Evolutionary conservation across 2,113 vertebrate species (phyloP), one percentile per base, ranked within the genome.

Genomic region (Fregata magnificens): DNA sequence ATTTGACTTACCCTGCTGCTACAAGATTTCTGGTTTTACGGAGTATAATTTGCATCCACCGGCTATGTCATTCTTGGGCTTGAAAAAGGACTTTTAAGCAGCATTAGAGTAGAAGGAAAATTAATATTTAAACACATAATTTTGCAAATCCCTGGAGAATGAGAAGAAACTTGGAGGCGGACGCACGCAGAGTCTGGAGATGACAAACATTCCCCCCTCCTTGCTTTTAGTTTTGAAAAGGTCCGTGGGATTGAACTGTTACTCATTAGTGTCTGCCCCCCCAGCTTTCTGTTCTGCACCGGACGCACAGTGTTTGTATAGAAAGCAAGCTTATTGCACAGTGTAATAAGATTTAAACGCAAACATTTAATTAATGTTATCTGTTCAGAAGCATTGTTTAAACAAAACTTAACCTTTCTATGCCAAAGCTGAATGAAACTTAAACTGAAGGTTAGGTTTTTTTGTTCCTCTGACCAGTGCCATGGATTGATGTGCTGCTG

Each of bases 401-500:
- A 94, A 96, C 66, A 82, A 18, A 80, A 72, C 26, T 82, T 87
- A 96, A 88, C 87, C 71, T 96, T 90, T 87, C 66, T 88, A 26
- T 96, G 74, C 82, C 89, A 88, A 93, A 90, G 70, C 74, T 73
- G 82, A 73, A 71, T 32, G 63, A 50, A 90, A 50, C 58, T 88
- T 82, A 78, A 80, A 81, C 17, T 44, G 45, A 83, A 90, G 55
- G 45, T 4, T 86, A 59, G n/a, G 1, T 8, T 79, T 95, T 95
- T 89, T 11, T 52, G 16, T 50, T 66, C 32, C 70, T 70, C 74
- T 88, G 71, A 82, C 84, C 78, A 67, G 82, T 70, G 71, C 87
- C 52, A 12, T 55, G 87, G 93, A 97, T 96, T 95, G 94, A 97
- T 97, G 93, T 96, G 79, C 91, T 97, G 95, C 95, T 63, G 91